Conservation (phyloP, 2,113 vertebrate genomes). For the Phaethon lepturus region DNA sequence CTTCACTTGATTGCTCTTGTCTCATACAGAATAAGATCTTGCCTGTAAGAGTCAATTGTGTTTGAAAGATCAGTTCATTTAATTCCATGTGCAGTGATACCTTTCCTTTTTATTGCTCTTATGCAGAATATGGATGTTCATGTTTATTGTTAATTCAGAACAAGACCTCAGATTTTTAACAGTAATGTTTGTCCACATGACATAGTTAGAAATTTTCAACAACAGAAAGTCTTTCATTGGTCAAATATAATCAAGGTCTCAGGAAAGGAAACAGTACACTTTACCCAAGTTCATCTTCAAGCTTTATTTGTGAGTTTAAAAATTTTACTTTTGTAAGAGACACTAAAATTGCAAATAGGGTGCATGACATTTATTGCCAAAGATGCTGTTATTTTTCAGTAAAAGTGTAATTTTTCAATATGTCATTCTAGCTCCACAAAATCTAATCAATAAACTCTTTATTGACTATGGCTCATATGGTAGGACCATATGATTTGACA, state of each 20-base stretch:
- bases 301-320: background rate
- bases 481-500: constrained; percentile 7
- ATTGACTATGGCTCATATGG: constrained; percentile 37
- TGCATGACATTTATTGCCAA: background rate
- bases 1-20: background rate
- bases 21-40: background rate
- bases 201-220: background rate
- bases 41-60: background rate
- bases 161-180: background rate
- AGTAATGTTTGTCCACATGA: background rate
- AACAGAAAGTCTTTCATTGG: background rate
- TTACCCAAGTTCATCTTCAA: background rate
- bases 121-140: background rate
- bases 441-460: constrained; percentile 58
- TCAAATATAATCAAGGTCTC: background rate
- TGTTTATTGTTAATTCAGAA: background rate
- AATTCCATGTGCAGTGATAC: background rate
- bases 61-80: background rate
- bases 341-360: background rate
- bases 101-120: background rate
- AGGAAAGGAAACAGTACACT: background rate
- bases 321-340: background rate
- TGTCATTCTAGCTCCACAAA: background rate
- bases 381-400: constrained; percentile 41
- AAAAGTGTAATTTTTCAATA: constrained; percentile 32